Conservation (phyloP, 2,113 vertebrate genomes). For the Dicaeum eximium region DNA sequence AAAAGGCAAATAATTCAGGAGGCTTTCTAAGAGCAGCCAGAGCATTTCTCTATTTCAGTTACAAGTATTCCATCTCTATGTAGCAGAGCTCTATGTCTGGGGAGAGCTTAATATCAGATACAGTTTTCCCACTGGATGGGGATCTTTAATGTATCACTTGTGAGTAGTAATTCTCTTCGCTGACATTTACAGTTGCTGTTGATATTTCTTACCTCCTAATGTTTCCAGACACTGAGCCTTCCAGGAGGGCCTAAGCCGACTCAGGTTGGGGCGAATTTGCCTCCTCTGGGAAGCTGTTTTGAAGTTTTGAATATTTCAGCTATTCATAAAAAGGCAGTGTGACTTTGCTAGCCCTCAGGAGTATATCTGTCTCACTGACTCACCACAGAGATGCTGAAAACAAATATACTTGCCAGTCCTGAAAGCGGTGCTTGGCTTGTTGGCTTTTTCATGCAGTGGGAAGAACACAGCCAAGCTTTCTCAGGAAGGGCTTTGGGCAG, state of each 20-base stretch:
- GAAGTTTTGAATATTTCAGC: conserved; percentile 3
- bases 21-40: not conserved
- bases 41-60: not conserved
- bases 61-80: not conserved
- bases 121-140: not conserved
- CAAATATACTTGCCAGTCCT: not conserved
- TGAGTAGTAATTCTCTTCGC: not conserved
- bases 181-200: conserved; percentile 16
- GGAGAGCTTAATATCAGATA: not conserved
- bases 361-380: conserved; percentile 27
- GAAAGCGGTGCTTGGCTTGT: not conserved
- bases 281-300: conserved; percentile 34
- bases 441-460: not conserved
- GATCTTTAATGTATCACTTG: not conserved
- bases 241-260: not conserved
- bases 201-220: not conserved
- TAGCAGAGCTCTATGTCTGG: not conserved
- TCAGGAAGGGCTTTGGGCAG: not conserved
- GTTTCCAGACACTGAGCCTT: not conserved
- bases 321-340: not conserved
- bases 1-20: not conserved
- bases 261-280: not conserved
- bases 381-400: conserved; percentile 11
- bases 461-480: not conserved
- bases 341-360: not conserved